Conservation (phyloP, 2,888 invertebrate species). For the Melangyna quadrimaculata region DNA sequence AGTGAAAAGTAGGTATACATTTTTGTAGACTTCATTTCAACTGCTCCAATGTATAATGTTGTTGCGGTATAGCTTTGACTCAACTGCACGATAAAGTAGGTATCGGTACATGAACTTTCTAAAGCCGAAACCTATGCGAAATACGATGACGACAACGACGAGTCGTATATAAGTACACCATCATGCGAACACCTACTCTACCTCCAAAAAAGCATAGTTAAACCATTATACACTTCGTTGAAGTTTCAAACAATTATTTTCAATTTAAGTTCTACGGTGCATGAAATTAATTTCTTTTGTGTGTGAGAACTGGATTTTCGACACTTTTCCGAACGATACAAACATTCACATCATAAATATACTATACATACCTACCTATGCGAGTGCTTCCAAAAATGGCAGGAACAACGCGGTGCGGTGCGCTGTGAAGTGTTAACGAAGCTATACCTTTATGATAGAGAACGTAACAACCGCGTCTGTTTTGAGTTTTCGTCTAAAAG, state of each 20-base stretch:
- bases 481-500: not conserved
- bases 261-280: conserved; percentile 75
- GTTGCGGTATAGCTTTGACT: not conserved
- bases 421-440: conserved; percentile 11
- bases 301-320: conserved; percentile 66
- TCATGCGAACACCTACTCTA: not conserved
- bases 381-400: not conserved
- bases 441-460: not conserved
- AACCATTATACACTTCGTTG: conserved; percentile 67
- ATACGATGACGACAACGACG: not conserved
- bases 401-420: not conserved
- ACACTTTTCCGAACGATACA: conserved; percentile 63
- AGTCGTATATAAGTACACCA: not conserved
- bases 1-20: not conserved
- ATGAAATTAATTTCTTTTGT: conserved; percentile 76
- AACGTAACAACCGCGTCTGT: conserved; percentile 36
- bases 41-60: not conserved
- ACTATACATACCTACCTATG: not conserved
- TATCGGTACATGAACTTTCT: conserved; percentile 20
- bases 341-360: conserved; percentile 17
- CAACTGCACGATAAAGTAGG: not conserved
- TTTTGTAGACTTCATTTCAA: conserved; percentile 14
- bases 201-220: conserved; percentile 59
- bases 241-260: conserved; percentile 75
- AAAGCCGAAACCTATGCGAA: not conserved